Conservation (phyloP, 2,113 vertebrate species). For the Motacilla tschutschensis region DNA sequence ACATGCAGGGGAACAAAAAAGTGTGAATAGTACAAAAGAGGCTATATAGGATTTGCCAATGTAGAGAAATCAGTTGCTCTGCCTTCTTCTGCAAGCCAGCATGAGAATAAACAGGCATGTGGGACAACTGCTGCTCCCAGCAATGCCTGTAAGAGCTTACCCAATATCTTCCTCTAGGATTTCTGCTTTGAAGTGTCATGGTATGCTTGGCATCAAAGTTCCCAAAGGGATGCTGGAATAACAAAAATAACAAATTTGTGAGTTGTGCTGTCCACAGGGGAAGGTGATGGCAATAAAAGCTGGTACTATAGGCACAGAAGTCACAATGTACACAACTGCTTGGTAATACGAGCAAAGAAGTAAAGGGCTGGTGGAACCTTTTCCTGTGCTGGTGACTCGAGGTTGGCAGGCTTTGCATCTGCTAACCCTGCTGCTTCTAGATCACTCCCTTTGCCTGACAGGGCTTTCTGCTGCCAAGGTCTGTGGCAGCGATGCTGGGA, state of each 20-base stretch:
- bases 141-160: background rate
- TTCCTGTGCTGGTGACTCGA: background rate
- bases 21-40: background rate
- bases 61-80: background rate
- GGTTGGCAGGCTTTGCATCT: background rate
- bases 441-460: background rate
- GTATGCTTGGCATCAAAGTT: background rate
- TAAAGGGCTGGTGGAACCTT: background rate
- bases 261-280: background rate
- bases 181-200: background rate
- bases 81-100: background rate
- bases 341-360: background rate
- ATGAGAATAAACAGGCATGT: background rate
- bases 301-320: background rate
- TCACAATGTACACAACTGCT: background rate
- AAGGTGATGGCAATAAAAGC: background rate
- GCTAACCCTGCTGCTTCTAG: background rate
- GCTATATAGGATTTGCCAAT: background rate
- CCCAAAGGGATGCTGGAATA: background rate
- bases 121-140: background rate
- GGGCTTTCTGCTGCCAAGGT: background rate
- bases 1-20: background rate
- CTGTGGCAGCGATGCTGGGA: fast-evolving
- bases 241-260: background rate
- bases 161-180: background rate